Conservation (phyloP, 2,113 vertebrate species). For the Salminus brasiliensis region DNA sequence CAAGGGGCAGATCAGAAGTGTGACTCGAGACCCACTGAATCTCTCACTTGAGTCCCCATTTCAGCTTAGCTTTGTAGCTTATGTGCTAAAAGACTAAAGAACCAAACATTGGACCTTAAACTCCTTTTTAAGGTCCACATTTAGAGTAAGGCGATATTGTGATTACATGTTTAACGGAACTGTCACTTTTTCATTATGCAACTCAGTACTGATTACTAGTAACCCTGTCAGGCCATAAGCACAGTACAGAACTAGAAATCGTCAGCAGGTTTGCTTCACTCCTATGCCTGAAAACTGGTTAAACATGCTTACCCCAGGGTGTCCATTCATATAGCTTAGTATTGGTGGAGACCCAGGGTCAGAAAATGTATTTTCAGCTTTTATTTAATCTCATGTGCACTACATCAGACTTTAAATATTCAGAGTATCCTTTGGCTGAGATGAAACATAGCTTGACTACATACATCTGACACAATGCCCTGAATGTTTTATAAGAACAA, state of each 20-base stretch:
- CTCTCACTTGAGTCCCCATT: too few species aligned
- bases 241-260: too few species aligned
- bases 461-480: constrained; percentile 12
- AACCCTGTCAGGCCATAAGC: background rate
- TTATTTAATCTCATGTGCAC: background rate
- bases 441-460: background rate
- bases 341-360: background rate
- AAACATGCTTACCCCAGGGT: too few species aligned
- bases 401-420: background rate
- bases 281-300: background rate
- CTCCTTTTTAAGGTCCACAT: too few species aligned
- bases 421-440: background rate
- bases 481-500: constrained; percentile 54
- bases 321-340: too few species aligned
- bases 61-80: too few species aligned
- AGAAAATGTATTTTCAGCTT: background rate
- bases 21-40: too few species aligned
- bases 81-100: too few species aligned
- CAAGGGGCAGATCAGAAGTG: too few species aligned
- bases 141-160: background rate
- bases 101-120: too few species aligned
- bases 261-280: too few species aligned
- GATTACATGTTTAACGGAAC: background rate
- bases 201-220: background rate
- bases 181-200: background rate